Conservation (phyloP, 2,888 invertebrate species). For the Metacarcinus magister region DNA sequence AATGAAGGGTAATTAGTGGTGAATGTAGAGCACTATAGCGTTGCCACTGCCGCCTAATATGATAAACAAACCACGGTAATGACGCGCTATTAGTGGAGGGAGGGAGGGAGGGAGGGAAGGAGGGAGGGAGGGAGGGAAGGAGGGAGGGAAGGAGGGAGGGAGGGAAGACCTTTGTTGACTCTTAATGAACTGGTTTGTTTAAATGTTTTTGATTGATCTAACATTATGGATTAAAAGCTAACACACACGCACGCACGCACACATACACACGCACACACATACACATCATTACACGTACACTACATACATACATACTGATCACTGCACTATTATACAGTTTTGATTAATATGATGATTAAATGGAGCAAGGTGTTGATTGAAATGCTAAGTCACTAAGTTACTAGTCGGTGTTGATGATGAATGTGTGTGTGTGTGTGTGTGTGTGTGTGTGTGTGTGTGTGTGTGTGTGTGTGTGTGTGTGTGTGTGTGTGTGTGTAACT, state of each 20-base stretch:
- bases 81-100: neutral
- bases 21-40: constrained; percentile 8
- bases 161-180: constrained; percentile 7
- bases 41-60: neutral
- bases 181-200: neutral
- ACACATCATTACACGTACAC: constrained; percentile 3
- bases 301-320: neutral
- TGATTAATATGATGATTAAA: no score
- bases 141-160: neutral
- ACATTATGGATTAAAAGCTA: constrained; percentile 5
- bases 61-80: constrained; percentile 31
- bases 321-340: no score
- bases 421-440: no score
- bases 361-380: no score
- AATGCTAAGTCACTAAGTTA: no score
- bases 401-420: no score
- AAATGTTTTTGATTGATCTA: neutral
- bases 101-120: neutral
- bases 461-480: no score
- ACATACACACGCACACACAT: neutral
- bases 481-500: no score
- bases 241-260: neutral
- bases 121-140: neutral
- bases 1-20: constrained; percentile 20
- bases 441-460: no score